Conservation (phyloP, 2,797 vertebrate species). For the Valencia hispanica region DNA sequence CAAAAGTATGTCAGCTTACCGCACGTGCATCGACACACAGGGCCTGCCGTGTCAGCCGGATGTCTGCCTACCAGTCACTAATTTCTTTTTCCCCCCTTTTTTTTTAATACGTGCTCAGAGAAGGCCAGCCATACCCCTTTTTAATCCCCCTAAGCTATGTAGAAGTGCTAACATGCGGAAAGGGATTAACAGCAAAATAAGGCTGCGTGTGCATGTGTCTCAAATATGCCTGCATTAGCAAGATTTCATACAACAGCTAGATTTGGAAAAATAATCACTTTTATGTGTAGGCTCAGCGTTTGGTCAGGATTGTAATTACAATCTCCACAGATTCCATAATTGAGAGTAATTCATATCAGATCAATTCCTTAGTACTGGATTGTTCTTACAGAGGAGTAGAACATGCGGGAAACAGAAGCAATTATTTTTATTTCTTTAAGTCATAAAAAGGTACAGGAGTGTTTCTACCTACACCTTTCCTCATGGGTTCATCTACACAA, state of each 20-base stretch:
- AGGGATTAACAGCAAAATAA: constrained; percentile 79
- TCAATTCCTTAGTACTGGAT: background rate
- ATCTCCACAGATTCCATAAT: background rate
- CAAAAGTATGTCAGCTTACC: constrained; percentile 11
- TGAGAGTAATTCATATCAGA: constrained; percentile 2
- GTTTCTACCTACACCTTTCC: constrained; percentile 21
- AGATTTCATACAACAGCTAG: constrained; percentile 56
- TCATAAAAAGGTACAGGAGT: background rate
- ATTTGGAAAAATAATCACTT: constrained; percentile 41
- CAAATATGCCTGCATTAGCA: constrained; percentile 78
- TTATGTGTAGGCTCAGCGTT: constrained; percentile 22
- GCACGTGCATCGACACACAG: constrained; percentile 40
- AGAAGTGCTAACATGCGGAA: constrained; percentile 81
- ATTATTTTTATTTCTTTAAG: constrained; percentile 5
- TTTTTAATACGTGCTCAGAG: constrained; percentile 32
- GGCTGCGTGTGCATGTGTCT: constrained; percentile 70
- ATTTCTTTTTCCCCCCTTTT: constrained; percentile 56
- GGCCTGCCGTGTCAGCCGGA: constrained; percentile 41
- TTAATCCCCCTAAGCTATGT: constrained; percentile 79
- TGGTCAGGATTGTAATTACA: constrained; percentile 22
- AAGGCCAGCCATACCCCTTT: constrained; percentile 53
- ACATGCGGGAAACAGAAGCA: background rate
- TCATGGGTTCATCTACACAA: constrained; percentile 45
- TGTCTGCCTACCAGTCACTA: constrained; percentile 55
- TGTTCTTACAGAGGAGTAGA: background rate